Percentiles rank a stretch among this genome's conserved stretches.
Conservation (phyloP, 2,888 invertebrate species). For the Diadegma fenestrale region DNA sequence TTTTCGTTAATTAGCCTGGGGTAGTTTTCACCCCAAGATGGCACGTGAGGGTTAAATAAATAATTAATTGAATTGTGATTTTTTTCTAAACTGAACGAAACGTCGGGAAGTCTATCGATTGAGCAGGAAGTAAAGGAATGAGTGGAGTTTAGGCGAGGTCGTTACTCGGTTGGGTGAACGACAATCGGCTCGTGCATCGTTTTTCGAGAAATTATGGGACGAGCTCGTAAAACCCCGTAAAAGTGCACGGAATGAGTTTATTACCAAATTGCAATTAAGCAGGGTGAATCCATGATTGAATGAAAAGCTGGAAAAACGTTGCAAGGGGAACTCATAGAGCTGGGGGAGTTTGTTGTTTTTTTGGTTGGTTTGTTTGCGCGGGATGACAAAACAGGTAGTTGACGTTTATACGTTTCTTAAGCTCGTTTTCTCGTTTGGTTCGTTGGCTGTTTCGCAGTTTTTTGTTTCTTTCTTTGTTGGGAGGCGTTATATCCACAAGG, state of each 20-base stretch:
- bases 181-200: too few species aligned
- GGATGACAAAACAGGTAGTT: constrained; percentile 33
- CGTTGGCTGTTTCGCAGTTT: not conserved
- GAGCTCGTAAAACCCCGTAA: too few species aligned
- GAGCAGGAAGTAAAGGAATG: not conserved
- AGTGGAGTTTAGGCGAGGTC: too few species aligned
- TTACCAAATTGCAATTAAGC: not conserved
- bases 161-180: too few species aligned
- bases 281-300: constrained; percentile 9
- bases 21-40: too few species aligned
- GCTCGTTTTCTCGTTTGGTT: constrained; percentile 53
- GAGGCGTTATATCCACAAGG: constrained; percentile 70
- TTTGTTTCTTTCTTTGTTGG: not conserved
- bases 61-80: not conserved
- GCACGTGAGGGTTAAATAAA: too few species aligned
- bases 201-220: too few species aligned
- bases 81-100: not conserved
- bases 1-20: too few species aligned
- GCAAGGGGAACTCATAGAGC: not conserved
- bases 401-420: constrained; percentile 56
- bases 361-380: not conserved
- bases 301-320: not conserved
- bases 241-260: not conserved
- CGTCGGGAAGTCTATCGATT: not conserved
- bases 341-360: not conserved